Percentiles rank a stretch among this genome's conserved stretches.
Conservation (phyloP, 1,140 invertebrate species). For the Aphidius ervi region DNA sequence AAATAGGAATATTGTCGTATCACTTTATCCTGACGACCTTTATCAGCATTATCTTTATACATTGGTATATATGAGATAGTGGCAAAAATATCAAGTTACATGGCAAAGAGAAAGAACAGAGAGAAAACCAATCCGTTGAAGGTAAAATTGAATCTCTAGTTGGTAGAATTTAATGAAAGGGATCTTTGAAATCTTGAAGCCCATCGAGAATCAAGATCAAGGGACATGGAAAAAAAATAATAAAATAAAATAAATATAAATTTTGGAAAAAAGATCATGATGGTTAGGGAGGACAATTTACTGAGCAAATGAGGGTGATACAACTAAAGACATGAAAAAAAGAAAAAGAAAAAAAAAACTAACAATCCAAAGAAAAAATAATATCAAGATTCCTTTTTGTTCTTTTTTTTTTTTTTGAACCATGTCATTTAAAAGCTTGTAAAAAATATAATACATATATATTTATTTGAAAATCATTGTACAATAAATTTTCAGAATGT, state of each 20-base stretch:
- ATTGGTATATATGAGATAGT: no score
- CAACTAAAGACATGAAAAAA: background rate
- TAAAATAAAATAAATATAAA: constrained; percentile 28
- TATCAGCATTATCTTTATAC: background rate
- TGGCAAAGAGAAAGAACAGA: constrained; percentile 33
- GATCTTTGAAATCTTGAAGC: constrained; percentile 26
- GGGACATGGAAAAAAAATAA: constrained; percentile 28
- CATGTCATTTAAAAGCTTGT: no score
- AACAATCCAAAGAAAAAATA: no score
- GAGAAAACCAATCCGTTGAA: constrained; percentile 48
- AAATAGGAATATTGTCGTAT: background rate
- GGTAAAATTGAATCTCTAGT: constrained; percentile 48
- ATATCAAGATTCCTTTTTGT: no score
- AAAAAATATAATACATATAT: no score
- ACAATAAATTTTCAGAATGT: no score
- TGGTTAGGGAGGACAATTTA: constrained; percentile 2
- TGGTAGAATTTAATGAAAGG: constrained; percentile 46
- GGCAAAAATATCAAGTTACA: constrained; percentile 39
- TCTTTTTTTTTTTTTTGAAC: no score
- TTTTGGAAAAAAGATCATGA: constrained; percentile 19
- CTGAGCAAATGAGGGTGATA: constrained; percentile 7
- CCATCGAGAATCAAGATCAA: constrained; percentile 44
- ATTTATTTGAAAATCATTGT: no score
- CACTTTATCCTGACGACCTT: background rate
- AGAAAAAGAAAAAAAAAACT: no score